Evolutionary conservation across 2,888 invertebrate species (phyloP).

Genomic region (Bedellia somnulentella): DNA sequence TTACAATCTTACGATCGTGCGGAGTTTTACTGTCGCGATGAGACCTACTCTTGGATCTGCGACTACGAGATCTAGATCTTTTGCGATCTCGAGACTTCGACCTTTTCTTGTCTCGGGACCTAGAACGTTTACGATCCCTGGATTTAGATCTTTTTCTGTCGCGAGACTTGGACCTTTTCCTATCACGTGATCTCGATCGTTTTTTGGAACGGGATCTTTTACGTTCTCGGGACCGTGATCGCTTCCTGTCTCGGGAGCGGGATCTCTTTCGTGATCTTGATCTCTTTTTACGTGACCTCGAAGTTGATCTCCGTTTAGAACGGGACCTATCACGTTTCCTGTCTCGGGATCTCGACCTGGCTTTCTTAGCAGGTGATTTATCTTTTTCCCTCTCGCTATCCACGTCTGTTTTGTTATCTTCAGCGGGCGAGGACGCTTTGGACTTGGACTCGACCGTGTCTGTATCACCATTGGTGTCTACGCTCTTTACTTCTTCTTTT

Average conservation of each 20-base stretch:
- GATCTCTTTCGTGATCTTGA: constrained; percentile 10
- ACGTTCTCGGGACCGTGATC: constrained; percentile 40
- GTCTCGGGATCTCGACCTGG: constrained; percentile 37
- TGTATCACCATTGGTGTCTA: constrained; percentile 29
- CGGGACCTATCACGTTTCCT: constrained; percentile 53
- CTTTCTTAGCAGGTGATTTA: constrained; percentile 18
- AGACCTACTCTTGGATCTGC: constrained; percentile 37
- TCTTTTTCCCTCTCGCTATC: constrained; percentile 16
- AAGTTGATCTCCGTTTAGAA: constrained; percentile 64
- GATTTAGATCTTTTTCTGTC: constrained; percentile 47
- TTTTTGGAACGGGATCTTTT: no score
- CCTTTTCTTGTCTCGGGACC: constrained; percentile 62
- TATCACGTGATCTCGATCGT: constrained; percentile 9
- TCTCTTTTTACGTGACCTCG: constrained; percentile 32
- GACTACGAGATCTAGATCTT: constrained; percentile 42
- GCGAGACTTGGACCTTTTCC: constrained; percentile 26
- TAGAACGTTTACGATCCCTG: constrained; percentile 58
- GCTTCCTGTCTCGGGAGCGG: constrained; percentile 42
- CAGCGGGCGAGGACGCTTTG: constrained; percentile 28
- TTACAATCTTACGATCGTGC: constrained; percentile 32
- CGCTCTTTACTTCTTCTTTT: constrained; percentile 22
- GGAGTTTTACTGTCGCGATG: constrained; percentile 43
- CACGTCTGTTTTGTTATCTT: constrained; percentile 22
- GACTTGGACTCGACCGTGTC: constrained; percentile 21
- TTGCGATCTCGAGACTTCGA: constrained; percentile 54